Evolutionary conservation across 2,797 vertebrate genomes (phyloP).

Genomic region (Acanthurus lineatus): DNA sequence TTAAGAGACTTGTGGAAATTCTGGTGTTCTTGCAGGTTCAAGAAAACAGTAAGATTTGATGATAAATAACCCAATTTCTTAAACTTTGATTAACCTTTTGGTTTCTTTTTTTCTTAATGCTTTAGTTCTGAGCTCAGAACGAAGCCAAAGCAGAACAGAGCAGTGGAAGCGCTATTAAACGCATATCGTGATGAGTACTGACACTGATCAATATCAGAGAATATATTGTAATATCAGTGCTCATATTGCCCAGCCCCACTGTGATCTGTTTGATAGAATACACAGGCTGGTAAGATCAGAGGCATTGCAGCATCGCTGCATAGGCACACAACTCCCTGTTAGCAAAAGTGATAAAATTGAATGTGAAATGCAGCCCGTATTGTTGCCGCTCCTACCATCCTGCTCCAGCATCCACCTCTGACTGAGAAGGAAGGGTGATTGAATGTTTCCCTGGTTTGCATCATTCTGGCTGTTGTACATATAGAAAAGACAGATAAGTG

Average conservation of each 20-base stretch:
- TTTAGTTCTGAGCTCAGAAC: conserved; percentile 38
- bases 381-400: conserved; percentile 69
- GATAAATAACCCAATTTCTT: conserved; percentile 30
- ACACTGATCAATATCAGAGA: conserved; percentile 72
- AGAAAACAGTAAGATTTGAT: conserved; percentile 33
- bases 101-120: conserved; percentile 31
- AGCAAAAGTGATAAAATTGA: conserved; percentile 77
- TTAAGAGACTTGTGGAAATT: conserved; percentile 5
- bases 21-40: conserved; percentile 10
- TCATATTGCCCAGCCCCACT: conserved; percentile 64
- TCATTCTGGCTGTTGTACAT: conserved; percentile 79
- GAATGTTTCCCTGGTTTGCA: conserved; percentile 86
- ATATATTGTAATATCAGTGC: conserved; percentile 75
- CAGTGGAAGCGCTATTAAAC: conserved; percentile 37
- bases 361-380: conserved; percentile 77
- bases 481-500: conserved; percentile 75
- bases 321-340: conserved; percentile 68
- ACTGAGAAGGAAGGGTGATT: conserved; percentile 76
- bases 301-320: conserved; percentile 62
- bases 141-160: conserved; percentile 19
- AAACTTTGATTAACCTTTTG: conserved; percentile 6
- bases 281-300: conserved; percentile 75
- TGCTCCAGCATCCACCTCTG: conserved; percentile 74
- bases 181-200: conserved; percentile 55
- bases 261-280: conserved; percentile 76